phyloP scores from a whole-genome alignment of 2,113 vertebrate genomes.

The Pelecanus crispus region DNA sequence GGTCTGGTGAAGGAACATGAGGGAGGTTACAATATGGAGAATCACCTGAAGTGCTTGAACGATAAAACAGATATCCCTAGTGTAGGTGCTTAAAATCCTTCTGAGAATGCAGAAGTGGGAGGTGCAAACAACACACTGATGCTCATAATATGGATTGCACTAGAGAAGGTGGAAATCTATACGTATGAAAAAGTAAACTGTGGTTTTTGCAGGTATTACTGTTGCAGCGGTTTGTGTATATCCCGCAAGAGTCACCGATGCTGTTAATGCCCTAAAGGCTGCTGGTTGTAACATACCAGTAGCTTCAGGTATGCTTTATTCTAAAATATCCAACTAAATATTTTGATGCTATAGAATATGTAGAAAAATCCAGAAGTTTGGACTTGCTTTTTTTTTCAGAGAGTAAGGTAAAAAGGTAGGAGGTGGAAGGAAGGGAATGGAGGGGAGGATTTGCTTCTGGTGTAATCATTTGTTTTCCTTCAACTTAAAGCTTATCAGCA shows the following conservation, averaged over 20 bases:
- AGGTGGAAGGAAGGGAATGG: not conserved
- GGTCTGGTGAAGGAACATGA: not conserved
- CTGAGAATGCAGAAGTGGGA: not conserved
- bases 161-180: not conserved
- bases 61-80: not conserved
- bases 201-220: constrained; percentile 78
- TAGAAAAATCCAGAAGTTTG: not conserved
- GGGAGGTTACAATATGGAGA: not conserved
- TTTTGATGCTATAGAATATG: not conserved
- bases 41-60: not conserved
- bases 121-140: not conserved
- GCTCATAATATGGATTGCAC: not conserved
- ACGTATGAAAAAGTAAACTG: not conserved
- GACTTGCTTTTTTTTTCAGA: not conserved
- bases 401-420: not conserved
- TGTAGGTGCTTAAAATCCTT: not conserved
- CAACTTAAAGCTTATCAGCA: not conserved
- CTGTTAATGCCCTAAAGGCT: constrained; percentile 78
- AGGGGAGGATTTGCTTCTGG: not conserved
- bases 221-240: constrained; percentile 91
- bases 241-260: constrained; percentile 84
- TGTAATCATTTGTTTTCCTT: not conserved
- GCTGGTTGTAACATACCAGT: constrained; percentile 84
- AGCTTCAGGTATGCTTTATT: constrained; percentile 82
- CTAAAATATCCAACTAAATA: not conserved